Conservation (phyloP, 30 jellyfish, hydroid and myxozoan species). For the Cassiopea xamachana region DNA sequence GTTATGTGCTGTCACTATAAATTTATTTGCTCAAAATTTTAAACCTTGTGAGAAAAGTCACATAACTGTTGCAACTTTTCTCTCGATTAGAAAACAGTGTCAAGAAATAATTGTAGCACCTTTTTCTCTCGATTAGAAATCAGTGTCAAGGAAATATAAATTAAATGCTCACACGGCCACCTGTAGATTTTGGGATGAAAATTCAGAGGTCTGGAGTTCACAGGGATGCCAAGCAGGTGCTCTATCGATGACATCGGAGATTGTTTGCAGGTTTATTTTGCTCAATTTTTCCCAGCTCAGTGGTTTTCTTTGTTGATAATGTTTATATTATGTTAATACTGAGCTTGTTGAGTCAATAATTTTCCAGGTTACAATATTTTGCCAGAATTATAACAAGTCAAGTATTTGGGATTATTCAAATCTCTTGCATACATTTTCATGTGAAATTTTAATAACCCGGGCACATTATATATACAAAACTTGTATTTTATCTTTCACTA, state of each 20-base stretch:
- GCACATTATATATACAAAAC: too few relatives aligned
- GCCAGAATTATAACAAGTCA: too few relatives aligned
- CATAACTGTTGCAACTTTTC: background rate
- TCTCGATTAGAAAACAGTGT: slow-evolving; percentile 1
- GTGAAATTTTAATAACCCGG: too few relatives aligned
- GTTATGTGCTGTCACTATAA: too few relatives aligned
- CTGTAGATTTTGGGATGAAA: slow-evolving; percentile 53
- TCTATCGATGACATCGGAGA: slow-evolving; percentile 17
- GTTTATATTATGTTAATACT: too few relatives aligned
- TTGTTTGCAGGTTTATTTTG: slow-evolving; percentile 34
- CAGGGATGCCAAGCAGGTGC: slow-evolving; percentile 36
- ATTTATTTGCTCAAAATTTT: too few relatives aligned
- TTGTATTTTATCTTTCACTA: too few relatives aligned
- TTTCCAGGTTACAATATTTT: too few relatives aligned
- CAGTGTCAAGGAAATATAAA: slow-evolving; percentile 8
- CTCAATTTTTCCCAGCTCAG: background rate
- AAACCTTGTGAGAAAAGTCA: too few relatives aligned
- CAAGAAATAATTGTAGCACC: background rate
- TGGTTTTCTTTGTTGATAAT: background rate
- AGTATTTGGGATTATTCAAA: too few relatives aligned
- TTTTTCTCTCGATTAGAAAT: slow-evolving; percentile 6
- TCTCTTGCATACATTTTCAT: too few relatives aligned
- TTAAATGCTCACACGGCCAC: slow-evolving; percentile 6
- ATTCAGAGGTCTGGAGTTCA: slow-evolving; percentile 36
- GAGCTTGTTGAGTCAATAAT: too few relatives aligned